Conservation (phyloP, 2,113 vertebrate species). For the Barnardius zonarius region DNA sequence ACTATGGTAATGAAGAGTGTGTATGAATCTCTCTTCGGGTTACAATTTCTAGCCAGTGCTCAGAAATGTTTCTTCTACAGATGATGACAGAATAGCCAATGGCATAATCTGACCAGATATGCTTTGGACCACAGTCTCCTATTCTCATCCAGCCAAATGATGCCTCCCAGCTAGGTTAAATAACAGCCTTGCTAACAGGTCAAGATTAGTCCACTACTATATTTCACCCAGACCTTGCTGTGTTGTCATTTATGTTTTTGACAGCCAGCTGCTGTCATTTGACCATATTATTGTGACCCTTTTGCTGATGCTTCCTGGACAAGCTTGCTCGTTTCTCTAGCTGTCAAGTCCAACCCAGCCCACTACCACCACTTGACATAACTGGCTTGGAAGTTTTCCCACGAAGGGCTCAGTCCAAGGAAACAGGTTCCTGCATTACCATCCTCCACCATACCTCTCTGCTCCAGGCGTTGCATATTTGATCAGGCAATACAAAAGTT, state of each 20-base stretch:
- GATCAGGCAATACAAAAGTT: not conserved
- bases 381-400: not conserved
- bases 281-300: not conserved
- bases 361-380: not conserved
- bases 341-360: not conserved
- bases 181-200: not conserved
- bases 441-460: not conserved
- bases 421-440: not conserved
- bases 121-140: not conserved
- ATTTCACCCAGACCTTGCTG: not conserved
- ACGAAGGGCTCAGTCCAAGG: not conserved
- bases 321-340: not conserved
- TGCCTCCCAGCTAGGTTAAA: not conserved
- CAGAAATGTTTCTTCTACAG: not conserved
- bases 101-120: not conserved
- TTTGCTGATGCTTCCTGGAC: not conserved
- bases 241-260: not conserved
- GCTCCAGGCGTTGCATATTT: not conserved
- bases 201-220: not conserved
- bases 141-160: not conserved
- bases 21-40: not conserved
- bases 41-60: not conserved
- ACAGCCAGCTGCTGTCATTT: slow-evolving; percentile 5
- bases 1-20: not conserved
- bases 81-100: not conserved